Conservation (phyloP, 35 echinoderm and acorn worm genomes). For the Acanthaster planci region DNA sequence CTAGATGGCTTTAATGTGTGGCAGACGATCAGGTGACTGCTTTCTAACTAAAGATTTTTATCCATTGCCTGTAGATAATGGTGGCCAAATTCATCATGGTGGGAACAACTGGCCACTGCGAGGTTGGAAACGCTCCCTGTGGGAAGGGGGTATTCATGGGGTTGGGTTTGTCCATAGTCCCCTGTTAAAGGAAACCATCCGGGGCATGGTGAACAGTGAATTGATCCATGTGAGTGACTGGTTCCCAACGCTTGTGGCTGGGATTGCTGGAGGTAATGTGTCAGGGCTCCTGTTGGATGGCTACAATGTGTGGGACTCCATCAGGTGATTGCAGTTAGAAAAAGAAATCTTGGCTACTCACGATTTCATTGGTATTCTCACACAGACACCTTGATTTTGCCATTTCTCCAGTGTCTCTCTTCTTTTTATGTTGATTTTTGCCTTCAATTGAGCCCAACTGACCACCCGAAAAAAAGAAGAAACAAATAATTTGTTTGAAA, state of each 20-base stretch:
- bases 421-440: too few species aligned
- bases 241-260: constrained; percentile 74
- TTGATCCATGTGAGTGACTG: constrained; percentile 79
- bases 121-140: constrained; percentile 70
- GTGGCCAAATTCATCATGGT: background rate
- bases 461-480: too few species aligned
- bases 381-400: too few species aligned
- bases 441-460: too few species aligned
- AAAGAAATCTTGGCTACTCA: too few species aligned
- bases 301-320: constrained; percentile 59
- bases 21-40: constrained; percentile 56
- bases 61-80: constrained; percentile 28
- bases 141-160: constrained; percentile 79
- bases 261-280: constrained; percentile 51
- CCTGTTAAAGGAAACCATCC: constrained; percentile 33
- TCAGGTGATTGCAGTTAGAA: constrained; percentile 39
- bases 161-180: constrained; percentile 67
- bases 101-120: constrained; percentile 80
- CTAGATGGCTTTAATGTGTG: constrained; percentile 70
- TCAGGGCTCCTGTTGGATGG: constrained; percentile 57
- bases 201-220: constrained; percentile 51
- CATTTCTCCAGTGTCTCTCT: too few species aligned
- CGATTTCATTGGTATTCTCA: too few species aligned
- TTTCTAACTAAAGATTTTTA: background rate
- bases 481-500: too few species aligned